Evolutionary conservation across 2,113 vertebrate genomes (phyloP), one percentile per base, ranked within the genome.

Genomic region (Acanthisitta chloris): DNA sequence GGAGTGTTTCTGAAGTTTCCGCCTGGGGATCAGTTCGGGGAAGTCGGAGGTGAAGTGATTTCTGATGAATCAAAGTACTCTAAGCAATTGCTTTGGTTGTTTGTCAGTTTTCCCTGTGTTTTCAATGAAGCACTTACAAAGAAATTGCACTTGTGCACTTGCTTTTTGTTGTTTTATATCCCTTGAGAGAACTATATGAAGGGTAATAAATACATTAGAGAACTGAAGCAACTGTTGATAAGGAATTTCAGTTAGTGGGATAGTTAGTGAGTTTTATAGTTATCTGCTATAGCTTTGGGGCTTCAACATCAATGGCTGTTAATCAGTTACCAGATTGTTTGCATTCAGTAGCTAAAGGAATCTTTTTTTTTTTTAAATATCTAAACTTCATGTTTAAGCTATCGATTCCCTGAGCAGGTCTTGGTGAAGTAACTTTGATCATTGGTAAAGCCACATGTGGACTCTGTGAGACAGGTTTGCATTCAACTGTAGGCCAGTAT

Each of bases 301-400:
- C 88, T 93, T 90, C 81, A 46, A 61, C 70, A 97, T 92, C 77
- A 67, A 10, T 76, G 77, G 17, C 21, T 71, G 96, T 96, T 97
- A 97, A 97, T 96, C 61, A 95, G 92, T 96, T 91, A 96, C 96
- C 57, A 84, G 65, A 12, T 24, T 72, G 36, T 91, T 88, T 95
- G 85, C 52, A 59, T 95, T 95, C 77, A 36, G 89, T 72, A 91
- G 86, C 77, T 87, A 36, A 89, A 86, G 59, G 70, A 59, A 43
- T 66, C 1, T 29, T 16, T 29, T 58, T 33, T 40, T 34, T 38
- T 81, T 81, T 16, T 62, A 40, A 43, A 55, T 78, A 66, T 67
- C 57, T 92, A 51, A 94, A 59, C 40, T 69, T 84, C 40, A 46
- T 81, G 24, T 83, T 88, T 77, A 58, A 88, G 29, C 15, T 83